phyloP scores from a whole-genome alignment of 2,797 vertebrate genomes.

The Urosaurus nigricauda region DNA sequence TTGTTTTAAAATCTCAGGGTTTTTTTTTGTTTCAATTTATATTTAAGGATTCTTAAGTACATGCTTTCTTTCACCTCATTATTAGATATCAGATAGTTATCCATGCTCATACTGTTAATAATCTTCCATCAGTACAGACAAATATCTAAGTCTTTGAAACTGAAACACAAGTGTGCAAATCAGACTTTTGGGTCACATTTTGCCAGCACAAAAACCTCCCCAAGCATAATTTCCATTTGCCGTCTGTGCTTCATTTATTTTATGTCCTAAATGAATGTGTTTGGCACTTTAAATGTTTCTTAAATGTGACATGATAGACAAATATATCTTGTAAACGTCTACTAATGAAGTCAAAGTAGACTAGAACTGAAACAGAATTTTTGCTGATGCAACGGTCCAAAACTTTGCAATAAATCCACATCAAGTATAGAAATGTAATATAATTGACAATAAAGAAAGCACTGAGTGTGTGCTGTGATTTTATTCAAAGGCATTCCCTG shows the following conservation, averaged over 20 bases:
- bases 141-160: not conserved
- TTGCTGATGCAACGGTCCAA: slow-evolving; percentile 32
- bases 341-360: slow-evolving; percentile 42
- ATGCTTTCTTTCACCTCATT: not conserved
- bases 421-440: slow-evolving; percentile 62
- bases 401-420: slow-evolving; percentile 53
- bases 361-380: slow-evolving; percentile 40
- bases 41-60: not conserved
- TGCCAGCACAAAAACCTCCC: slow-evolving; percentile 1
- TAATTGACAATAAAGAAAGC: slow-evolving; percentile 62
- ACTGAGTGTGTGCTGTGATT: slow-evolving; percentile 60
- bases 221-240: slow-evolving; percentile 18
- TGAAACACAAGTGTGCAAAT: slow-evolving; percentile 20
- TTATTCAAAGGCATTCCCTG: slow-evolving; percentile 68
- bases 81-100: slow-evolving; percentile 10
- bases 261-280: not conserved
- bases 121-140: slow-evolving; percentile 8
- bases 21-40: not conserved
- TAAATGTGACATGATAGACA: not conserved
- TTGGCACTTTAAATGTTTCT: not conserved
- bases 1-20: not conserved
- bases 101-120: slow-evolving; percentile 34
- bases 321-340: slow-evolving; percentile 14
- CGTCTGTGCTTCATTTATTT: slow-evolving; percentile 46
- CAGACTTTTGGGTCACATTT: slow-evolving; percentile 14